Evolutionary conservation across 1,140 invertebrate genomes (phyloP).

Genomic region (Saccostrea echinata): DNA sequence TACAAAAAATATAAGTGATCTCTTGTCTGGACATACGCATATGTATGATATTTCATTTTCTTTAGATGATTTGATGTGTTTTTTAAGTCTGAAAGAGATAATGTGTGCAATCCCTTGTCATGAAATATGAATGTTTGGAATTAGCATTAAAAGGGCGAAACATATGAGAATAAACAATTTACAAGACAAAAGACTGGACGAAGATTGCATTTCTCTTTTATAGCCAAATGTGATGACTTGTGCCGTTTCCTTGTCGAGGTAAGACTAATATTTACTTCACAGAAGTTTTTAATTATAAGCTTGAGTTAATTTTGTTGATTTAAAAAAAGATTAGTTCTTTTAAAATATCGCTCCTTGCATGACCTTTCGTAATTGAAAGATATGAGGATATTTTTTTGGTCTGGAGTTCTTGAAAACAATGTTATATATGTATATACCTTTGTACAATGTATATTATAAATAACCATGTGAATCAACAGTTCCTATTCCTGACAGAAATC

Average conservation of each 20-base stretch:
- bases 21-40: background rate
- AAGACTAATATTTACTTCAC: slow-evolving; percentile 29
- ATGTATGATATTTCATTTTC: background rate
- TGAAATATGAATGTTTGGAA: slow-evolving; percentile 5
- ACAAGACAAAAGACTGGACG: background rate
- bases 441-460: too few relatives aligned
- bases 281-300: slow-evolving; percentile 4
- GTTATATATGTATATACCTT: too few relatives aligned
- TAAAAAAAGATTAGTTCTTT: background rate
- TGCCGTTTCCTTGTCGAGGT: background rate
- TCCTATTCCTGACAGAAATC: too few relatives aligned
- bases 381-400: too few relatives aligned
- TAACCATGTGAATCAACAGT: too few relatives aligned
- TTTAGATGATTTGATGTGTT: background rate
- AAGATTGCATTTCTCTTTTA: background rate
- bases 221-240: background rate
- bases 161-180: slow-evolving; percentile 2
- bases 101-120: background rate
- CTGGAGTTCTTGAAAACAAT: too few relatives aligned
- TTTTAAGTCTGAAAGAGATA: background rate
- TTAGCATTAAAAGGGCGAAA: background rate
- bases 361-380: background rate
- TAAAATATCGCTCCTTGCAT: background rate
- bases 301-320: slow-evolving; percentile 22
- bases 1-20: background rate